Percentiles rank a stretch among this genome's conserved stretches.
Evolutionary conservation across 2,113 vertebrate species (phyloP).

Genomic region (Hypanus sabinus): DNA sequence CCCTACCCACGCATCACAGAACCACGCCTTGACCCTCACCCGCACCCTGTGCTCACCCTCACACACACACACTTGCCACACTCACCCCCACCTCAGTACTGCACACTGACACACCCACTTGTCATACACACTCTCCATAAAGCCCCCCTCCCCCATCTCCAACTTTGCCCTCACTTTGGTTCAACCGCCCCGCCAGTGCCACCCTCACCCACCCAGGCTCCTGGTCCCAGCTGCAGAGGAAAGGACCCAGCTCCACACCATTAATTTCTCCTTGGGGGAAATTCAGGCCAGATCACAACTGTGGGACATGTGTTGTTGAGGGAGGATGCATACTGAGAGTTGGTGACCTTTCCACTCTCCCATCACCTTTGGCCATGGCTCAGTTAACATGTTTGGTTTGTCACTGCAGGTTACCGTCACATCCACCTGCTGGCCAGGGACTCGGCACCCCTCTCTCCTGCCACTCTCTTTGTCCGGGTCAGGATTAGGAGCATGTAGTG

Average conservation of each 20-base stretch:
- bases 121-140: too few relatives aligned
- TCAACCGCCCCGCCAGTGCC: not conserved
- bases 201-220: not conserved
- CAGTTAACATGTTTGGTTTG: not conserved
- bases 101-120: not conserved
- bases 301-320: too few relatives aligned
- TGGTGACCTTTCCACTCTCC: not conserved
- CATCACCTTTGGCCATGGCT: not conserved
- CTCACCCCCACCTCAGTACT: not conserved
- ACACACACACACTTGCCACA: not conserved
- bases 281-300: too few relatives aligned
- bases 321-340: not conserved
- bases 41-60: not conserved
- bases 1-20: not conserved
- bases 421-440: constrained; percentile 82
- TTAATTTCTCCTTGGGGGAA: too few relatives aligned
- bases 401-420: constrained; percentile 76
- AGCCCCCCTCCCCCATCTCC: not conserved
- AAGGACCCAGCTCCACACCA: too few relatives aligned
- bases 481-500: constrained; percentile 50
- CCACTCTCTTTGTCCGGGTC: constrained; percentile 80
- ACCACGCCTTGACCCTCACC: not conserved
- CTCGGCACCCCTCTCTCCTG: constrained; percentile 71
- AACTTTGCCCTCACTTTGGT: too few relatives aligned
- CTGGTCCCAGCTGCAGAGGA: too few relatives aligned